These are phyloP conservation scores for Plebejus anna DNA, from an alignment of 2,888 invertebrate species.

Conservation along the genomic window DNA sequence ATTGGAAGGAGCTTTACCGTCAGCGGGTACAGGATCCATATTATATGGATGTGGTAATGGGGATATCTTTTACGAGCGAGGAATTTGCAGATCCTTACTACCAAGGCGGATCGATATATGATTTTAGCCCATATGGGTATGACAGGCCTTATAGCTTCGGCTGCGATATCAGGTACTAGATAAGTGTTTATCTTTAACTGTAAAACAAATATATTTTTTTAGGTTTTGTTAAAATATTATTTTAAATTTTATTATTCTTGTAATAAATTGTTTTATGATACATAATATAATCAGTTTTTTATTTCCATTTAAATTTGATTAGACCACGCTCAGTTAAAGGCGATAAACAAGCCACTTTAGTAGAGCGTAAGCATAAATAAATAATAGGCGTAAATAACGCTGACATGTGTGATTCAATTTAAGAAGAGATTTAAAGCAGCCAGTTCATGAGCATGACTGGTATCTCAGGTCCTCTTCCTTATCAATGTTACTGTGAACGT, in stretches of 20 bases:
- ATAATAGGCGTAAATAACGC: neutral
- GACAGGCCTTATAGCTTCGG: neutral
- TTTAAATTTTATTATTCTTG: neutral
- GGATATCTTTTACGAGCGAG: slow-evolving; percentile 3
- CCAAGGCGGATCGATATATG: neutral
- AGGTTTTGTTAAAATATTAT: neutral
- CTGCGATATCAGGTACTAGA: neutral
- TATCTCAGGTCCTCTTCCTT: neutral
- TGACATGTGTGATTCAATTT: neutral
- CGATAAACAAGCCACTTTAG: neutral
- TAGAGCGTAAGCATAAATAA: neutral
- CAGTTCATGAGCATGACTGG: neutral
- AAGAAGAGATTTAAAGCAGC: neutral
- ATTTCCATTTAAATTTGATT: neutral
- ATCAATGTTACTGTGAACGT: neutral
- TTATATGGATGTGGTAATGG: slow-evolving; percentile 36
- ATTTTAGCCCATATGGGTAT: neutral
- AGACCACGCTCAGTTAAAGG: neutral
- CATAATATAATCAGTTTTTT: neutral
- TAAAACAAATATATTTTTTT: neutral
- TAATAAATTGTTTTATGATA: neutral
- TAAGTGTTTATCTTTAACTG: neutral
- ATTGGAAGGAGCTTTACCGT: slow-evolving; percentile 39
- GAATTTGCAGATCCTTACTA: slow-evolving; percentile 2
- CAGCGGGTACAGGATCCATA: slow-evolving; percentile 36